These are phyloP conservation scores for Cassiopea andromeda DNA, from an alignment of 30 jellyfish, hydroid and myxozoan species.

Conservation along the genomic window DNA sequence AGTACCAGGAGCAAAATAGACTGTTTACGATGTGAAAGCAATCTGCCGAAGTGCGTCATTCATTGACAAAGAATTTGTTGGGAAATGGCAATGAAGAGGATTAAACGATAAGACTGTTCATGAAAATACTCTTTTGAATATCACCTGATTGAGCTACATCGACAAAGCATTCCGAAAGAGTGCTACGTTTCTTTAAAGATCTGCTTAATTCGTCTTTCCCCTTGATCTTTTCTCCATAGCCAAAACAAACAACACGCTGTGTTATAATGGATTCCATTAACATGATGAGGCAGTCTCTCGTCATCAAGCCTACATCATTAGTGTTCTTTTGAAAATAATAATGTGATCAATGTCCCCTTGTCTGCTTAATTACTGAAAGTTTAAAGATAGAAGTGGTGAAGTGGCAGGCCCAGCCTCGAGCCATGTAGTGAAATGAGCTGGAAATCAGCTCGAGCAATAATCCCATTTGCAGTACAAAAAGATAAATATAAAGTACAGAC, in stretches of 20 bases:
- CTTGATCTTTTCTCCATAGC: constrained; percentile 27
- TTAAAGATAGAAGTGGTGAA: not conserved
- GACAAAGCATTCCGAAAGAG: constrained; percentile 25
- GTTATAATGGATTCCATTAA: constrained; percentile 25
- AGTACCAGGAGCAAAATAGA: constrained; percentile 7
- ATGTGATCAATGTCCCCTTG: constrained; percentile 2
- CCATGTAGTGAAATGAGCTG: too few relatives aligned
- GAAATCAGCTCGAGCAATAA: too few relatives aligned
- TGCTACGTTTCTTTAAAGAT: constrained; percentile 2
- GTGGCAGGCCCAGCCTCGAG: too few relatives aligned
- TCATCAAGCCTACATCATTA: constrained; percentile 6
- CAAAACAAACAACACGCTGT: constrained; percentile 27
- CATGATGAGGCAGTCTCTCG: constrained; percentile 13
- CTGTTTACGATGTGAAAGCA: not conserved
- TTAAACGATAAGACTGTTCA: constrained; percentile 19
- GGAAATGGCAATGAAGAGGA: constrained; percentile 41
- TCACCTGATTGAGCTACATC: constrained; percentile 1
- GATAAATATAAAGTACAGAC: too few relatives aligned
- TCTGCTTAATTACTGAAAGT: not conserved
- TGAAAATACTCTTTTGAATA: constrained; percentile 12
- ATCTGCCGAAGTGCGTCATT: constrained; percentile 17
- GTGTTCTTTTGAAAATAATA: not conserved
- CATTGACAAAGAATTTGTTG: constrained; percentile 22
- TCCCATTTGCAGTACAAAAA: too few relatives aligned
- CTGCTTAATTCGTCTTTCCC: constrained; percentile 23